Evolutionary conservation across 2,888 invertebrate species (phyloP).

Genomic region (Watsonalla cultraria): DNA sequence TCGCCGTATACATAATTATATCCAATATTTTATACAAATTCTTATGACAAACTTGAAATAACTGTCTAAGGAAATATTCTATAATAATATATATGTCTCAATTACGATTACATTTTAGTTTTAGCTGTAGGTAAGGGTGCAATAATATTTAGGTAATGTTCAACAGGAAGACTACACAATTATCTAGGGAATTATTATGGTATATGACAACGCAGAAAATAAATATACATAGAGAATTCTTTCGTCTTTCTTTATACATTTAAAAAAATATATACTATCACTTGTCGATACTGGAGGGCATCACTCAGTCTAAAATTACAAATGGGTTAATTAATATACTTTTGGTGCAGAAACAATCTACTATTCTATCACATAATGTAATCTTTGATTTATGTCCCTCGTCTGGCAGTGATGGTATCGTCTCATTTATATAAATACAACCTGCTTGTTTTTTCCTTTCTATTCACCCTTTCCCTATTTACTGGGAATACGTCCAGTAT

Average conservation of each 20-base stretch:
- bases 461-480: no score
- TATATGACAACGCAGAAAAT: not conserved
- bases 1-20: no score
- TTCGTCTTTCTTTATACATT: slow-evolving; percentile 17
- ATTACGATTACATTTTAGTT: no score
- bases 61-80: no score
- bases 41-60: no score
- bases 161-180: slow-evolving; percentile 53
- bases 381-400: not conserved
- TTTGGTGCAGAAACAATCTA: slow-evolving; percentile 6
- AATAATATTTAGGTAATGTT: slow-evolving; percentile 27
- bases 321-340: slow-evolving; percentile 5
- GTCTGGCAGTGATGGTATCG: slow-evolving; percentile 34
- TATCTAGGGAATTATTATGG: slow-evolving; percentile 10
- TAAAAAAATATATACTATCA: slow-evolving; percentile 40
- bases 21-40: no score
- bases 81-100: no score
- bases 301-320: slow-evolving; percentile 38
- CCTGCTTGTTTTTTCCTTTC: not conserved
- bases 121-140: slow-evolving; percentile 27
- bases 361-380: slow-evolving; percentile 1
- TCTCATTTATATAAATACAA: slow-evolving; percentile 1
- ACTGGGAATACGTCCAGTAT: not conserved
- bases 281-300: slow-evolving; percentile 29
- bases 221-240: slow-evolving; percentile 6